Conservation (phyloP, 2,888 invertebrate species). For the Thymelicus sylvestris region DNA sequence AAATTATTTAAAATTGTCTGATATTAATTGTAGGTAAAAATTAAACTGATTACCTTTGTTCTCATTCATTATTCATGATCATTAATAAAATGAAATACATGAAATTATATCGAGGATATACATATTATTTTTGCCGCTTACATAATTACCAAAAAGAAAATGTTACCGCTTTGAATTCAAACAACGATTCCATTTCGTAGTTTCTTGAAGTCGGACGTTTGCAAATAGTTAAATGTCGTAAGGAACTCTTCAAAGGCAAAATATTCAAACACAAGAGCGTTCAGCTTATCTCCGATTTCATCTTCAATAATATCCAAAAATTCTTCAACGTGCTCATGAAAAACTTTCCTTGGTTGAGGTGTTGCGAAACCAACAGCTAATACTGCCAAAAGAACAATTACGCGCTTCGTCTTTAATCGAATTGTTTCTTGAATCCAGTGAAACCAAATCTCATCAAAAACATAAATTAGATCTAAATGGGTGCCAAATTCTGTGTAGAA, state of each 20-base stretch:
- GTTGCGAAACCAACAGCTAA: constrained; percentile 55
- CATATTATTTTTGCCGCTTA: no score
- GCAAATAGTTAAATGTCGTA: constrained; percentile 54
- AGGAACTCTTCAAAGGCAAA: constrained; percentile 62
- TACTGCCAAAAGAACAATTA: constrained; percentile 54
- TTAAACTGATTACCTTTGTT: no score
- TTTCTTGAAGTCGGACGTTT: constrained; percentile 59
- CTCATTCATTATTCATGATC: no score
- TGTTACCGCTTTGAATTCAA: constrained; percentile 69
- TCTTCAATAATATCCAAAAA: constrained; percentile 59
- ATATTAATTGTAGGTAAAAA: no score
- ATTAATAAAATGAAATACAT: constrained; percentile 1
- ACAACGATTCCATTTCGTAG: constrained; percentile 66
- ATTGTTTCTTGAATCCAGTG: constrained; percentile 45
- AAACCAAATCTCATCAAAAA: not conserved
- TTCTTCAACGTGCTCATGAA: constrained; percentile 69
- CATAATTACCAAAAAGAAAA: no score
- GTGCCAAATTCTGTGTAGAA: no score
- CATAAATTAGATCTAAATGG: no score
- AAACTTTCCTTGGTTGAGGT: constrained; percentile 64
- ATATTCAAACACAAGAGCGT: constrained; percentile 53
- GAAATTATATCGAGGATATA: not conserved
- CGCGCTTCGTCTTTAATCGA: constrained; percentile 56
- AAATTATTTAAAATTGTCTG: no score
- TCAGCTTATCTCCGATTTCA: constrained; percentile 52